Evolutionary conservation across 2,113 vertebrate species (phyloP).

Genomic region (Dipodomys spectabilis): DNA sequence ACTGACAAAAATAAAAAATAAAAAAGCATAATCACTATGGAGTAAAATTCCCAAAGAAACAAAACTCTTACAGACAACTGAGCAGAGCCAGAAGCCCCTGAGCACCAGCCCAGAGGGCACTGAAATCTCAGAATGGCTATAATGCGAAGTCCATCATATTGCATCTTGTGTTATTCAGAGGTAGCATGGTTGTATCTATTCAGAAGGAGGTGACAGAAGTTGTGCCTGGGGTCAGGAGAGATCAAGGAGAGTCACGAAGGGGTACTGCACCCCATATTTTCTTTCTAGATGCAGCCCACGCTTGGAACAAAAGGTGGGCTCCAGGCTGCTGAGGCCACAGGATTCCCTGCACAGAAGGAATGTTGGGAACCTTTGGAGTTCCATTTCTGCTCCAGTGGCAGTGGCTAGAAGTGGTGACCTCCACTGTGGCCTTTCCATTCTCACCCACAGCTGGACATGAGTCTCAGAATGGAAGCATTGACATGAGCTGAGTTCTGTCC

Average conservation of each 20-base stretch:
- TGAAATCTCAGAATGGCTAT: not conserved
- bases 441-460: not conserved
- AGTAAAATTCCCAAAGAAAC: not conserved
- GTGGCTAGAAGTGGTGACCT: not conserved
- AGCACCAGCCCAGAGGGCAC: not conserved
- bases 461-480: not conserved
- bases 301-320: not conserved
- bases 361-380: not conserved
- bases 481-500: too few species aligned
- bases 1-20: too few species aligned
- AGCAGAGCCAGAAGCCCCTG: too few species aligned
- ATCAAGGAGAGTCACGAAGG: fast-evolving
- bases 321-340: not conserved
- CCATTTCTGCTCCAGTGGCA: not conserved
- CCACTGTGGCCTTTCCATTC: not conserved
- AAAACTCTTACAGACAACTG: fast-evolving
- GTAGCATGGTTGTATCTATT: fast-evolving
- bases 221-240: not conserved
- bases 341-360: fast-evolving
- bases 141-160: fast-evolving
- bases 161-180: not conserved
- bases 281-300: not conserved
- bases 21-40: not conserved
- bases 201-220: not conserved
- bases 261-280: not conserved